Conservation (phyloP, 2,797 vertebrate genomes). For the Phrynocephalus guinanensis region DNA sequence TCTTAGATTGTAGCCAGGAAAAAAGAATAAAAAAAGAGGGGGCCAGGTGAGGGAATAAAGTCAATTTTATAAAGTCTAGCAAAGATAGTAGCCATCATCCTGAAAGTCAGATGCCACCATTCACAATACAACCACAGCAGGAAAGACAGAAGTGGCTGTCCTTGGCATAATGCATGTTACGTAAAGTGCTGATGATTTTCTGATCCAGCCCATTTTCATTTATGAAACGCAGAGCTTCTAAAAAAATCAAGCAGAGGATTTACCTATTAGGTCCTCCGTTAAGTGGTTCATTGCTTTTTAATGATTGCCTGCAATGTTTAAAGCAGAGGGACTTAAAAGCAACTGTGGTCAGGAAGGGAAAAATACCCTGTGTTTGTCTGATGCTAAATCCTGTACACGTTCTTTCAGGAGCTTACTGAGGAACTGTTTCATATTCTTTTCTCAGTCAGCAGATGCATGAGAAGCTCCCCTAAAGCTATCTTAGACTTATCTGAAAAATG, state of each 20-base stretch:
- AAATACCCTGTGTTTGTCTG: background rate
- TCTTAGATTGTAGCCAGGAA: background rate
- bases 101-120: background rate
- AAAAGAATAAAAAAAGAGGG: background rate
- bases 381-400: background rate
- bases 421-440: background rate
- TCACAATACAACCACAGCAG: background rate
- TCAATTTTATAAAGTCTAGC: background rate
- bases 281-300: background rate
- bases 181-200: background rate
- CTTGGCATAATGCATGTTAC: background rate
- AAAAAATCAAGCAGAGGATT: background rate
- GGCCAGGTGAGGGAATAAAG: background rate
- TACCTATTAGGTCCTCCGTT: background rate
- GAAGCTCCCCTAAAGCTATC: background rate
- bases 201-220: background rate
- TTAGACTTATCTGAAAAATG: background rate
- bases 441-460: background rate
- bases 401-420: background rate
- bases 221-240: background rate
- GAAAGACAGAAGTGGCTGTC: background rate
- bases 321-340: background rate
- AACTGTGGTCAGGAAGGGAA: too few relatives aligned
- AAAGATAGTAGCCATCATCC: background rate
- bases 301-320: background rate